Evolutionary conservation across 2,888 invertebrate genomes (phyloP), one percentile per base, ranked within the genome.

Genomic region (Gibbula magus): DNA sequence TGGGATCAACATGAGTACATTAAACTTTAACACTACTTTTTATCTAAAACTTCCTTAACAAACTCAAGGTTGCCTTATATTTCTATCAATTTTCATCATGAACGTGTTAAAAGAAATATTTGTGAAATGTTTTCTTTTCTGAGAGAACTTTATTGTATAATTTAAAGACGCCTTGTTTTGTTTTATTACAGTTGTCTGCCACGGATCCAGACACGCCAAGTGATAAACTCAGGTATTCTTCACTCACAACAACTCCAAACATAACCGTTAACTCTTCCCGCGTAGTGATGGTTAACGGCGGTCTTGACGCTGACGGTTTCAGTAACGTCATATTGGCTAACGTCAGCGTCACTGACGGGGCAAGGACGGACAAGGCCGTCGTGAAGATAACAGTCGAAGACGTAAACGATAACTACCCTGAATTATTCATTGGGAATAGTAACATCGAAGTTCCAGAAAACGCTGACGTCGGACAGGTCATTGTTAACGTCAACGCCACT

Each of bases 321-420:
- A 32, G n/a, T 5, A 77, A n/a, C 73, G 22, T 70, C 35, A 56
- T 81, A 20, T 76, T 22, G 7, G 81, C 20, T 20, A 76, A 52
- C 18, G 81, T 83, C 1, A 67, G 61, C 2, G 85, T 85, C 29
- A 81, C 83, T 2, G 83, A 85, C 75, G 83, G 83, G 8, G 13
- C 54, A 8, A 73, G 61, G 29, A 16, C 2, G 0, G 79, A 51
- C 66, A 18, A n/a, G 32, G 83, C 83, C 20, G 1, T 8, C 8
- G 13, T 83, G 22, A 75, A 25, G 25, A 32, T 85, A 25, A 79
- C 79, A 16, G 70, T 85, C 16, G 56, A 51, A 45, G 85, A 84
- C 66, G 61, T 76, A 2, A 85, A 85, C 67, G 85, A 85, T 45
- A 76, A 83, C 51, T 16, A n/a, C 18, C 85, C 85, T 2, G 18